Base-by-base conservation (phyloP, 2,888 invertebrate species). In the Embidobia sp. region DNA sequence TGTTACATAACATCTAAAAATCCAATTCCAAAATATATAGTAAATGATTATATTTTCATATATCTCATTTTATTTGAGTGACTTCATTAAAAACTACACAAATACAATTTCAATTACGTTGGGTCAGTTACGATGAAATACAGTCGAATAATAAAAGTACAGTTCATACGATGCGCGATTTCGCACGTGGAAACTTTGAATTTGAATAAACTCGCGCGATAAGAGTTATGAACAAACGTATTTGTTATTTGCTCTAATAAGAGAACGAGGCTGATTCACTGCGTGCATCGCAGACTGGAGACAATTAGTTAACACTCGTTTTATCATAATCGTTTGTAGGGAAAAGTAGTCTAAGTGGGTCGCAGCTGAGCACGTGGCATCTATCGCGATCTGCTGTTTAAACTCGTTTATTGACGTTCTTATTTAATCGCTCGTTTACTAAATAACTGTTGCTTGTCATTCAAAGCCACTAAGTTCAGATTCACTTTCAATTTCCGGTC, bases 311-410 rank as follows among this genome's bases (percentile, higher is more conserved):
- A 61, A 72, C 64, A 57, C 64, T 69, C 55, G 51, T 63, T 72
- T 51, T 77, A 80, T 82, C 80, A 80, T 81, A 81, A 82, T 84
- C 79, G 63, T 81, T 82, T 59, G 78, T 76, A 76, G 77, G 77
- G 80, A 82, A 80, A 80, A 69, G 75, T 63, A 51, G 75, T 74
- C 74, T 66, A 84, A 84, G 80, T 84, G 74, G 84, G 84, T 84
- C 84, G 81, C 77, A 77, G 78, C 59, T 26, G 26, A 67, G 69
- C 75, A 69, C 75, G 69, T 76, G 75, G 64, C 69, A 63, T 29
- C 59, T 57, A 63, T 53, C 63, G 51, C 57, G 73, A 64, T 35
- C 46, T 42, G 18, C 53, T 57, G 33, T 57, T 73, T 42, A 27
- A 63, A 55, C 61, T 61, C 46, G 53, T 61, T 69, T 48, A 69